A percentile compares a stretch with the other conserved stretches of the same genome.
Conservation (phyloP, 2,113 vertebrate genomes). For the Thinocorus orbignyianus region DNA sequence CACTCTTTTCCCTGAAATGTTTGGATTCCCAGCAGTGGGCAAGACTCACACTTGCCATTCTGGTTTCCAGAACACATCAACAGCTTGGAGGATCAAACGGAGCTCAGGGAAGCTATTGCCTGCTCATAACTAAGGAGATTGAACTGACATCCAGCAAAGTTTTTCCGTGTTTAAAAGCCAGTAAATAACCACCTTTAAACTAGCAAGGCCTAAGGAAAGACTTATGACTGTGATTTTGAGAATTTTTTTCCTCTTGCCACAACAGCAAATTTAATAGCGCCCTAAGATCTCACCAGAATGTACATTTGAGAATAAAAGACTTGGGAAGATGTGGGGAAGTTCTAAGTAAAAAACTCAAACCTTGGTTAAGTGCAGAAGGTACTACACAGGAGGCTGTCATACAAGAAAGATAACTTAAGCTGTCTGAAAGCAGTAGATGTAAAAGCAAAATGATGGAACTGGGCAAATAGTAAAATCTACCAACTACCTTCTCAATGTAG, state of each 20-base stretch:
- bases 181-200: not conserved
- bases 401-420: not conserved
- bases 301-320: not conserved
- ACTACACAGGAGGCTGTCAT: not conserved
- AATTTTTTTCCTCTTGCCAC: not conserved
- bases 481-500: not conserved
- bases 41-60: not conserved
- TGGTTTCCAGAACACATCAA: not conserved
- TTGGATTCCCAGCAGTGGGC: not conserved
- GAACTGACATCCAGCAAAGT: not conserved
- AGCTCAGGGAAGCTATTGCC: not conserved
- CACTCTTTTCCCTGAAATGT: not conserved
- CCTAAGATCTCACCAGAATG: not conserved
- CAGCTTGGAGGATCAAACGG: not conserved
- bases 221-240: not conserved
- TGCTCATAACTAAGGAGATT: not conserved
- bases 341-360: not conserved
- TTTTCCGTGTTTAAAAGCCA: not conserved
- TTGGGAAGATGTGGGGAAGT: accelerated
- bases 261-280: not conserved
- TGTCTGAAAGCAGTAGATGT: not conserved
- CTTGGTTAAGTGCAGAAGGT: not conserved
- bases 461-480: not conserved
- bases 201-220: not conserved
- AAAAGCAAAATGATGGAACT: not conserved